Evolutionary conservation across 2,888 invertebrate species (phyloP).

Genomic region (Drosophila cognata): DNA sequence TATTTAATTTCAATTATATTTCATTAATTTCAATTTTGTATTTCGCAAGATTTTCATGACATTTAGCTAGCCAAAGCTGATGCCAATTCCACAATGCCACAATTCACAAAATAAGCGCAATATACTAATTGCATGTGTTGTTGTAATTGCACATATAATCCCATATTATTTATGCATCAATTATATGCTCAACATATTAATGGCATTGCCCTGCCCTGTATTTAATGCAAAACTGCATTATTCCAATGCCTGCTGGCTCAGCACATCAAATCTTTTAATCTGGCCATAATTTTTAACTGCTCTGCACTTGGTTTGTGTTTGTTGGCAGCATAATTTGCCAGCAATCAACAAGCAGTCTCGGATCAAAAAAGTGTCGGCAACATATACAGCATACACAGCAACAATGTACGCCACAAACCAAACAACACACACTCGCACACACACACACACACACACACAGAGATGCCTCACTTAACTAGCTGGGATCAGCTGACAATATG

Average conservation of each 20-base stretch:
- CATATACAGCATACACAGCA: constrained; percentile 2
- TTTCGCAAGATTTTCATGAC: too few species aligned
- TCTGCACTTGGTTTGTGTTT: background rate
- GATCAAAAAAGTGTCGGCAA: constrained; percentile 6
- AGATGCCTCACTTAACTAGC: constrained; percentile 17
- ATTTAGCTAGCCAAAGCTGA: background rate
- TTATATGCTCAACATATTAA: background rate
- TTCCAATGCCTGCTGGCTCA: background rate
- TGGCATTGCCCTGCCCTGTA: background rate
- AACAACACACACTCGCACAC: constrained; percentile 11
- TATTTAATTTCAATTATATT: background rate
- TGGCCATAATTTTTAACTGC: constrained; percentile 28
- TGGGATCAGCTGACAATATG: constrained; percentile 56
- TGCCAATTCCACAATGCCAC: background rate
- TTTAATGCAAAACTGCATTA: constrained; percentile 10
- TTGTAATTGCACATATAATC: background rate
- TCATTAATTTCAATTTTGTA: background rate
- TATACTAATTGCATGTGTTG: background rate
- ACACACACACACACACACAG: background rate
- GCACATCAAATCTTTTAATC: constrained; percentile 21
- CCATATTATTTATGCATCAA: background rate
- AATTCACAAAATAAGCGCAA: background rate
- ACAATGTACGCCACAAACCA: background rate
- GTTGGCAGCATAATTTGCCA: constrained; percentile 24
- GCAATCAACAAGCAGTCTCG: constrained; percentile 23